Percentiles rank a stretch among this genome's conserved stretches.
phyloP scores from a whole-genome alignment of 2,888 invertebrate species.

The Netelia inedita region DNA sequence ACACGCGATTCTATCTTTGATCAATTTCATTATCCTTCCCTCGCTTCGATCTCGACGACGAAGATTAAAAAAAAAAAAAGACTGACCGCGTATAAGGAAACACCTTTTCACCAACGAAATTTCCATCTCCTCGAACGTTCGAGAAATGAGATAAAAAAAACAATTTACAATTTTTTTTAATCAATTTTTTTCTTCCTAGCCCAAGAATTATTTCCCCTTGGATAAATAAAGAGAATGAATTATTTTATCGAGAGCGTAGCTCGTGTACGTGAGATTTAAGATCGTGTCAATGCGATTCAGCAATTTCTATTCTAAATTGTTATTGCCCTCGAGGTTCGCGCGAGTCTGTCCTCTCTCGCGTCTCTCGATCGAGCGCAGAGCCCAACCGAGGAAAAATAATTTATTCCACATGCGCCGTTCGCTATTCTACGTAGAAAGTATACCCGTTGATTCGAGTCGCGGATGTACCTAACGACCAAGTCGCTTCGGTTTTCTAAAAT shows the following conservation, averaged over 20 bases:
- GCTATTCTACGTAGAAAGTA: constrained; percentile 42
- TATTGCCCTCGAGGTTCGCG: constrained; percentile 24
- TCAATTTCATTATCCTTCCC: not conserved
- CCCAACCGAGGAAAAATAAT: constrained; percentile 32
- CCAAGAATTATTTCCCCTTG: too few relatives aligned
- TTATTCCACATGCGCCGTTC: constrained; percentile 22
- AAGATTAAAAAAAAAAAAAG: too few relatives aligned
- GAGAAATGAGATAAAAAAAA: too few relatives aligned
- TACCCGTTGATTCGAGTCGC: constrained; percentile 15
- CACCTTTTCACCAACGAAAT: too few relatives aligned
- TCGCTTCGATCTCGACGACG: not conserved
- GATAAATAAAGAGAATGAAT: too few relatives aligned
- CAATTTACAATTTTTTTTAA: too few relatives aligned
- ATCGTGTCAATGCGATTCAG: constrained; percentile 31
- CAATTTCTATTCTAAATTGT: constrained; percentile 46
- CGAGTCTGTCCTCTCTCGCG: constrained; percentile 8
- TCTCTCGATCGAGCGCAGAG: constrained; percentile 5
- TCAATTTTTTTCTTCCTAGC: too few relatives aligned
- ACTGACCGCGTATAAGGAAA: not conserved
- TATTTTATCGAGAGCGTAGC: too few relatives aligned
- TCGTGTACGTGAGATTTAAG: too few relatives aligned
- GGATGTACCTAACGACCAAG: constrained; percentile 24
- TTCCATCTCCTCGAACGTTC: too few relatives aligned
- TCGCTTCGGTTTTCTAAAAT: constrained; percentile 23
- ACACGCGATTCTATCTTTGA: constrained; percentile 10